A percentile compares a stretch with the other conserved stretches of the same genome.
Conservation (phyloP, 2,113 vertebrate species). For the Ceyx melanurus region DNA sequence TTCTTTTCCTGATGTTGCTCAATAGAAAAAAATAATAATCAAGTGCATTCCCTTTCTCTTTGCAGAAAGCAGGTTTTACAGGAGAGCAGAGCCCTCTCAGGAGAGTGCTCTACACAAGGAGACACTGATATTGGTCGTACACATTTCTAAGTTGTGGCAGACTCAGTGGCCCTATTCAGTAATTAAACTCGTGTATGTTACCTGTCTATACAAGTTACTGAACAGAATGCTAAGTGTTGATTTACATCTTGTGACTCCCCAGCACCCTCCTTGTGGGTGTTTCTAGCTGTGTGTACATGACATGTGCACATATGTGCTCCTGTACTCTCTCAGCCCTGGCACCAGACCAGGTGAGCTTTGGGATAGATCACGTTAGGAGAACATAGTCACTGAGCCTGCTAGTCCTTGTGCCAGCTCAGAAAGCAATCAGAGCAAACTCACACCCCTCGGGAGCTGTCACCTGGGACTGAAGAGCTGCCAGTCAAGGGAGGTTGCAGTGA, state of each 20-base stretch:
- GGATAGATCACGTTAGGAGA: rapidly evolving
- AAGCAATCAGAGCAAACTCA: background rate
- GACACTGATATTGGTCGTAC: background rate
- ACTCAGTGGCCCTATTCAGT: background rate
- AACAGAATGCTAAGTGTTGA: background rate
- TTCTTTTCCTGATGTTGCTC: background rate
- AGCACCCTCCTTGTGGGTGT: background rate
- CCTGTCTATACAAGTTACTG: background rate
- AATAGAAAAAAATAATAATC: background rate
- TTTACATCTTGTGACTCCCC: background rate
- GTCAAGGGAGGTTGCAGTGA: background rate
- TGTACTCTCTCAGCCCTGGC: background rate
- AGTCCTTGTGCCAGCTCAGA: background rate
- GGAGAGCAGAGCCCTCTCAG: background rate
- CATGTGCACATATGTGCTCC: rapidly evolving
- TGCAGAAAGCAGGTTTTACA: background rate
- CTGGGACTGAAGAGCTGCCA: background rate
- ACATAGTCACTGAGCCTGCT: background rate
- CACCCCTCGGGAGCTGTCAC: background rate
- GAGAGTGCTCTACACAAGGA: background rate
- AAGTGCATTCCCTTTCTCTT: background rate
- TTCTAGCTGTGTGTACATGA: background rate
- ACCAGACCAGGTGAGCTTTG: background rate
- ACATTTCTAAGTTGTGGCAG: background rate
- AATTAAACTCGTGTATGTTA: background rate